Evolutionary conservation across 1,140 invertebrate genomes (phyloP), one percentile per base, ranked within the genome.

Genomic region (Eubasilissa regina): DNA sequence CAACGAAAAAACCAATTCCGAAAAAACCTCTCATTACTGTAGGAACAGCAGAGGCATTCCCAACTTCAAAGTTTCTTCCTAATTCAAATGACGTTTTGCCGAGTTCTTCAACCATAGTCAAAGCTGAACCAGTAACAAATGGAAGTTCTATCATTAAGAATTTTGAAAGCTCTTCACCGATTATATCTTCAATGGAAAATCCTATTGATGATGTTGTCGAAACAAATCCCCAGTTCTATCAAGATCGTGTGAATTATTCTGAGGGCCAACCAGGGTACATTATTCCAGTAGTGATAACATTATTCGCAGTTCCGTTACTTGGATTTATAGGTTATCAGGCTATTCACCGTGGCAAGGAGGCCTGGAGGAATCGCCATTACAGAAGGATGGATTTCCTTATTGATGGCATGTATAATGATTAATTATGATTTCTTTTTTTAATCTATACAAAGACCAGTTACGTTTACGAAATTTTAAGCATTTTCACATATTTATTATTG

Each of bases 391-490:
- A 95, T 87, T 94, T 94, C 85, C 88, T 95, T 9, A 92, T 95
- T 80, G 93, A 95, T 86, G 94, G 94, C 81, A 94, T 95, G 92
- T 95, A 95, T 83, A 94, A 95, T 88, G 93, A 94, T 83, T 94
- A 87, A 86, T 83, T 70, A 56, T 12, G 12, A 47, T 6, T 19
- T 19, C 11, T 58, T 35, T 35, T 3, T 35, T 6, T 35, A 35
- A 35, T 35, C 25, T 35, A 35, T 35, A 35, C 25, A 35, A 35
- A 6, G 25, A 35, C 25, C 25, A 35, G 25, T 35, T 35, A 35
- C 6, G 6, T 35, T 35, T 35, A 35, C 6, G 25, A 35, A 35
- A 35, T 35, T 35, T 35, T 35, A 35, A 35, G 25, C 25, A 35
- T 35, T 35, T 35, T 35, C 6, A 35, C 25, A 35, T 35, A 35